phyloP scores from a whole-genome alignment of 2,888 invertebrate species.

The Erpobdella octoculata region DNA sequence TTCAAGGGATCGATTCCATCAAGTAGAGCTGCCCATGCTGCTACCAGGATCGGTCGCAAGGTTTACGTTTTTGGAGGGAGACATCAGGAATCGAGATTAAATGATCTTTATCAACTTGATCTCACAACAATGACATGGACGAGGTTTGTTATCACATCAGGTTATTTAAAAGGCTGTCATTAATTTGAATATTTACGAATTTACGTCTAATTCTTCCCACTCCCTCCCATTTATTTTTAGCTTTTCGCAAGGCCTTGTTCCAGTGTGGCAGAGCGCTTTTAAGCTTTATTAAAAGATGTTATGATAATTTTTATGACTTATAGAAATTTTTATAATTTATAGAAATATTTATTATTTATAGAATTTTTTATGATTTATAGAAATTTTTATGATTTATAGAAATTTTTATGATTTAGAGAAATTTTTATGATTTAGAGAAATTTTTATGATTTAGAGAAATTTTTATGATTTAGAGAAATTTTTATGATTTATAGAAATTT shows the following conservation, averaged over 20 bases:
- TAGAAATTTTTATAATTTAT: neutral
- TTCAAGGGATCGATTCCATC: constrained; percentile 50
- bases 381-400: too few species aligned
- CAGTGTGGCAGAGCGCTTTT: neutral
- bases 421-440: too few species aligned
- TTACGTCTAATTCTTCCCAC: too few species aligned
- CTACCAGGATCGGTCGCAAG: constrained; percentile 42
- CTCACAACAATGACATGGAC: constrained; percentile 50
- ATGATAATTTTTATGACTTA: neutral
- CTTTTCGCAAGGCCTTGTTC: neutral
- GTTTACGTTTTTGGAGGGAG: constrained; percentile 55
- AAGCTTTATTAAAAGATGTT: neutral
- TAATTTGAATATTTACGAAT: neutral
- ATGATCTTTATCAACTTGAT: constrained; percentile 53
- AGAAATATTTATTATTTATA: too few species aligned
- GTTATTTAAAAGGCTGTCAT: neutral
- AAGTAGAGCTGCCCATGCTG: constrained; percentile 54
- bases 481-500: too few species aligned
- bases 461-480: too few species aligned
- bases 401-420: too few species aligned
- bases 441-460: too few species aligned
- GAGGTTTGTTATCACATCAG: neutral
- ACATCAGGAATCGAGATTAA: constrained; percentile 46
- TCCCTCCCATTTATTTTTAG: neutral
- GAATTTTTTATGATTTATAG: too few species aligned